phyloP scores from a whole-genome alignment of 1,140 invertebrate genomes.

The Geopemphigus sp. region DNA sequence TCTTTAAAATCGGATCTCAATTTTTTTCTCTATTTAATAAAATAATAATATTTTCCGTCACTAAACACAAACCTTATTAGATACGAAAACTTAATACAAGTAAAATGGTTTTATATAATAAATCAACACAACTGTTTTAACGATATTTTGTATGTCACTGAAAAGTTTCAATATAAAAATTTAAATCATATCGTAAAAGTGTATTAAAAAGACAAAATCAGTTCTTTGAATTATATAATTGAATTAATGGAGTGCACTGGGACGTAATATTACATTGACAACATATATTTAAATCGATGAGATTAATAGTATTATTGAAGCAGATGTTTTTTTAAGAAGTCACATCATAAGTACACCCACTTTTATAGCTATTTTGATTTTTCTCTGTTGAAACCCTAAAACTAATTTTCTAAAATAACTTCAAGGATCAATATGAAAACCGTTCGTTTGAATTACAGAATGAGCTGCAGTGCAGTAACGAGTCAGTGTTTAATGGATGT shows the following conservation, averaged over 20 bases:
- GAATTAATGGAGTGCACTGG: constrained; percentile 17
- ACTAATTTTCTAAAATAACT: background rate
- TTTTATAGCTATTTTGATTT: constrained; percentile 6
- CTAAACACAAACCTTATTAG: no score
- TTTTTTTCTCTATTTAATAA: no score
- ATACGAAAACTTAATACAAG: no score
- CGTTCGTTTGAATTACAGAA: background rate
- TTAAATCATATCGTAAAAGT: constrained; percentile 17
- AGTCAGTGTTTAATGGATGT: background rate
- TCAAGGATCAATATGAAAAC: constrained; percentile 27
- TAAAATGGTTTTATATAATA: no score
- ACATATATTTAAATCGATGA: constrained; percentile 12
- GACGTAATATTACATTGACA: constrained; percentile 17
- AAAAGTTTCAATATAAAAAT: background rate
- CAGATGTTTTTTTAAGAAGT: constrained; percentile 29
- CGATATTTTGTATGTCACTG: background rate
- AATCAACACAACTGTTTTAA: no score
- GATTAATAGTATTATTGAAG: background rate
- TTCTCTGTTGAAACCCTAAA: constrained; percentile 5
- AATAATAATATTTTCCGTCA: no score
- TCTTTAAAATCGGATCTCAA: no score
- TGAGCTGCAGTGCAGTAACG: background rate
- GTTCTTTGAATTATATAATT: background rate
- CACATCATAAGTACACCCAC: background rate
- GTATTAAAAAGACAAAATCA: constrained; percentile 2